A percentile compares a stretch with the other conserved stretches of the same genome.
These are phyloP conservation scores for Vicugna pacos DNA, from an alignment of 2,113 vertebrate species.

Conservation along the genomic window DNA sequence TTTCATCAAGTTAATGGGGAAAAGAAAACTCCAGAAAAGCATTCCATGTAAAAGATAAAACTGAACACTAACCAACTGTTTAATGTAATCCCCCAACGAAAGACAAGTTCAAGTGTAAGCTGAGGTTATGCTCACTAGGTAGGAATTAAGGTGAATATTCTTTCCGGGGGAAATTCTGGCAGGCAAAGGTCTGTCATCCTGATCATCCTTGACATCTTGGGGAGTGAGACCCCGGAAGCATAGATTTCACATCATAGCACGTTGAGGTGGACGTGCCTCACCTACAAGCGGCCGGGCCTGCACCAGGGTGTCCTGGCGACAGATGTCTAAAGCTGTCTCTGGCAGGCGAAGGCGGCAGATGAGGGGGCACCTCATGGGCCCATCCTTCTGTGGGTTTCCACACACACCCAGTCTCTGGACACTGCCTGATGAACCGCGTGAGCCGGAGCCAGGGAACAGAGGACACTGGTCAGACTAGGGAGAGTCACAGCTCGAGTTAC, in stretches of 20 bases:
- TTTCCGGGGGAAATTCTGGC: background rate
- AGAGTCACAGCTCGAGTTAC: background rate
- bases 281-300: background rate
- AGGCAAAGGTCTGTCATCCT: background rate
- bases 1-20: background rate
- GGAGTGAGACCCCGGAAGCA: constrained; percentile 46
- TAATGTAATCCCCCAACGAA: constrained; percentile 18
- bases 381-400: background rate
- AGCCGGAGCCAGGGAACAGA: background rate
- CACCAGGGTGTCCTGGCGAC: background rate
- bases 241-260: background rate
- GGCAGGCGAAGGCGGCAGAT: background rate
- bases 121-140: background rate
- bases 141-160: constrained; percentile 26
- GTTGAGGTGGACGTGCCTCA: background rate
- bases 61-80: constrained; percentile 35
- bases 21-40: constrained; percentile 56
- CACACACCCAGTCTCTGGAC: fast-evolving
- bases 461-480: background rate
- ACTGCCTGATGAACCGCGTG: background rate
- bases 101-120: background rate
- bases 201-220: background rate
- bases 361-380: background rate
- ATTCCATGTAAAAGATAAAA: constrained; percentile 11
- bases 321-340: background rate